A percentile compares a stretch with the other conserved stretches of the same genome.
Conservation (phyloP, 2,888 invertebrate species). For the Diploptera punctata region DNA sequence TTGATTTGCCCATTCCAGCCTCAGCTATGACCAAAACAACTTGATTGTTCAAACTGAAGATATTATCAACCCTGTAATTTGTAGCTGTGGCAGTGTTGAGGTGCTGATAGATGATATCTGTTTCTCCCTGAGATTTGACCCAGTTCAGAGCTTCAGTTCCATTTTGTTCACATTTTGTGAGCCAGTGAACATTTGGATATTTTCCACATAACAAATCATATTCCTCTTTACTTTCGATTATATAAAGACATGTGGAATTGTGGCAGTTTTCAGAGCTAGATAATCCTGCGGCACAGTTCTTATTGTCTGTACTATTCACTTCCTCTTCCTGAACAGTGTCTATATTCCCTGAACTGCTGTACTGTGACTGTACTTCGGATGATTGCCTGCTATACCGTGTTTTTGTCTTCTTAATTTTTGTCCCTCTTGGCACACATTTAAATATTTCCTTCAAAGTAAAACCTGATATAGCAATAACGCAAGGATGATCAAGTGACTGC, state of each 20-base stretch:
- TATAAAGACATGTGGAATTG: neutral
- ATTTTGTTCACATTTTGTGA: neutral
- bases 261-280: neutral
- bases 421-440: neutral
- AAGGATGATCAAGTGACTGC: neutral
- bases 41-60: neutral
- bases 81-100: neutral
- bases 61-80: neutral
- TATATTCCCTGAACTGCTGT: neutral
- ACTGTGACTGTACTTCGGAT: neutral
- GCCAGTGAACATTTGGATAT: neutral
- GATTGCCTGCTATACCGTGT: neutral
- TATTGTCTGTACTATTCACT: neutral
- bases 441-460: neutral
- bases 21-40: neutral
- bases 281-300: neutral
- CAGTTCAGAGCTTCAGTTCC: neutral
- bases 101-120: neutral
- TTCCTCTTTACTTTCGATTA: neutral
- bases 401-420: neutral
- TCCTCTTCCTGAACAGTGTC: neutral
- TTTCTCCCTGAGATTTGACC: neutral
- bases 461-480: neutral
- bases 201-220: neutral
- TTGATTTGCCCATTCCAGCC: conserved; percentile 3